These are phyloP conservation scores for Lucinisca nassula DNA, from an alignment of 2,888 invertebrate species.

Conservation along the genomic window DNA sequence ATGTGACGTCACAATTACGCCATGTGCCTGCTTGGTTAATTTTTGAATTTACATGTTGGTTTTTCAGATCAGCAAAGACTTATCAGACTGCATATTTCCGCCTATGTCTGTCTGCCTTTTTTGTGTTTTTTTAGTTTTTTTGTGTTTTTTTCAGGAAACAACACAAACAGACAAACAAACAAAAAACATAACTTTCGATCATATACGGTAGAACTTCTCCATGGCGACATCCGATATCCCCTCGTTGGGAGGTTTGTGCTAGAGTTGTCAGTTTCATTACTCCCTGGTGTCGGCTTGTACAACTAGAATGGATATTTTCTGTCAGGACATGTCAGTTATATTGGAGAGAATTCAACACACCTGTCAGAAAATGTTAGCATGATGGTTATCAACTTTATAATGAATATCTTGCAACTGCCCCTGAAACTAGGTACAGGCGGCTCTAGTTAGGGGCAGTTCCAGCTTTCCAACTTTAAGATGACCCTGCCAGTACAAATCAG, in stretches of 20 bases:
- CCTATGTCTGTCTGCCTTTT: too few relatives aligned
- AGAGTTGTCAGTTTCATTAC: conserved; percentile 68
- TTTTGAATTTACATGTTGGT: too few relatives aligned
- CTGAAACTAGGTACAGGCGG: neutral
- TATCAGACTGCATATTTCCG: too few relatives aligned
- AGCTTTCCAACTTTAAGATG: too few relatives aligned
- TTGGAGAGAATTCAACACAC: conserved; percentile 67
- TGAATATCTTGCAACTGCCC: conserved; percentile 34
- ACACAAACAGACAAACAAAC: too few relatives aligned
- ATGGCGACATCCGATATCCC: conserved; percentile 46
- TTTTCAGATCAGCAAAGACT: too few relatives aligned
- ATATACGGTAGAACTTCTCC: neutral
- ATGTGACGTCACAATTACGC: too few relatives aligned
- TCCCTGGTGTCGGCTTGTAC: conserved; percentile 61
- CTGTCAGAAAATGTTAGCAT: conserved; percentile 63
- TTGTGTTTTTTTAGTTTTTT: too few relatives aligned
- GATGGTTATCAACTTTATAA: conserved; percentile 66
- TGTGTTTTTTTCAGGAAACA: too few relatives aligned
- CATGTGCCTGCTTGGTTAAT: too few relatives aligned
- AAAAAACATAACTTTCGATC: neutral
- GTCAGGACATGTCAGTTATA: conserved; percentile 66
- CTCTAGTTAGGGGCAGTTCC: neutral
- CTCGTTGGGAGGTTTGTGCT: conserved; percentile 69
- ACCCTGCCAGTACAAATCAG: too few relatives aligned
- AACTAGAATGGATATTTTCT: conserved; percentile 66